Evolutionary conservation across 2,113 vertebrate genomes (phyloP), one percentile per base, ranked within the genome.

Genomic region (Noturus placidus): DNA sequence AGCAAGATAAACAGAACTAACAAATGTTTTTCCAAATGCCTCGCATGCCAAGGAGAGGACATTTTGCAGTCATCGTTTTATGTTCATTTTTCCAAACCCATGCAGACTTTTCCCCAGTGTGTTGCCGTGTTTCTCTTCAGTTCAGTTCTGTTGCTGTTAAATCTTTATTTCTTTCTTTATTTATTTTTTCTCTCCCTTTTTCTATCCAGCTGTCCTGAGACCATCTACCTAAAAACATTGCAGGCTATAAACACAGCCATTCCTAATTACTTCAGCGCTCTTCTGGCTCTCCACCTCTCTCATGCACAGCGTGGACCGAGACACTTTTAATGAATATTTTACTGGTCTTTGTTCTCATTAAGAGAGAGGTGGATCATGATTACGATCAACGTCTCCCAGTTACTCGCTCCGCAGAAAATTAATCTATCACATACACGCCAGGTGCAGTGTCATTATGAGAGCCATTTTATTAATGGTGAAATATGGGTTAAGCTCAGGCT

Each of bases 251-350:
- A 89, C 80, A 46, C 76, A 65, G 80, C 70, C 80, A 78, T 67
- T 82, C 82, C 88, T 90, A 89, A 91, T 92, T 90, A 87, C 86
- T 86, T 88, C 87, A 54, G 63, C 50, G 88, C 83, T 89, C 88
- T 70, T 86, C 84, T 56, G 76, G 82, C 84, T 87, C 84, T 88
- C 85, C 65, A 59, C 46, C 27, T 56, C 88, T 72, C 87, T 85
- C 38, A 46, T 78, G 79, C 92, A 90, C 89, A 88, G 93, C 78
- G 84, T 91, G 92, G 92, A 91, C 90, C 80, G 90, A 93, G 92
- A 92, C 93, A 94, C 89, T 93, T 95, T 95, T 95, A 94, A 95
- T 95, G 93, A 95, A 94, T 95, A 94, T 95, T 95, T 95, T 93
- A 95, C 89, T 92, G 90, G 72, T 87, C 93, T 94, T 94, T 95